These are phyloP conservation scores for Nothobranchius kuhntae DNA, from an alignment of 2,113 vertebrate species.

Conservation along the genomic window DNA sequence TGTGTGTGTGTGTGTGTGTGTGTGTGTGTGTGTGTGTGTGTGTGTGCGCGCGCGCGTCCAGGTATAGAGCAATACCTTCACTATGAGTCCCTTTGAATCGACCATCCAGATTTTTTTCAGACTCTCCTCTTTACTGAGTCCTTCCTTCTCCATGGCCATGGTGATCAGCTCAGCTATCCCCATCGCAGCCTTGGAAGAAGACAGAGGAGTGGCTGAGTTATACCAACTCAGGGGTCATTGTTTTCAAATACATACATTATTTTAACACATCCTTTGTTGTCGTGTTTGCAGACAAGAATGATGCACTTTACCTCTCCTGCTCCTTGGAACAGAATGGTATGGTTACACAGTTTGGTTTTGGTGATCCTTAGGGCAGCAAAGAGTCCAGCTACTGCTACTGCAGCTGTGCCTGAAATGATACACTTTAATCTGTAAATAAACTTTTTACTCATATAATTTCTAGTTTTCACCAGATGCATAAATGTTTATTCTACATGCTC, in stretches of 20 bases:
- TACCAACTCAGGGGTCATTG: too few species aligned
- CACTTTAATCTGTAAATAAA: neutral
- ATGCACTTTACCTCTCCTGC: slow-evolving; percentile 88
- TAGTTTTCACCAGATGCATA: too few species aligned
- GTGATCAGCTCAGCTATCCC: slow-evolving; percentile 93
- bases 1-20: too few species aligned
- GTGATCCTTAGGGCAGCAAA: slow-evolving; percentile 92
- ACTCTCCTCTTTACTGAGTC: slow-evolving; percentile 79
- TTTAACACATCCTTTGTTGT: neutral
- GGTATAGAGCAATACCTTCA: slow-evolving; percentile 83
- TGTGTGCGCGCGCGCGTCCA: neutral
- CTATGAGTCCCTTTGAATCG: slow-evolving; percentile 95
- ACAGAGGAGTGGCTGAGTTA: slow-evolving; percentile 1
- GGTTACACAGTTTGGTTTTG: slow-evolving; percentile 89
- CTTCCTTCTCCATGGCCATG: slow-evolving; percentile 97
- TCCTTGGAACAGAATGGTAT: slow-evolving; percentile 94
- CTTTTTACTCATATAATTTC: neutral
- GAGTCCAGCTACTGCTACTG: slow-evolving; percentile 94
- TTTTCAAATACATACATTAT: too few species aligned
- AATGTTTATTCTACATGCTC: too few species aligned
- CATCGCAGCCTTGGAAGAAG: slow-evolving; percentile 86
- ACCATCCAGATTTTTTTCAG: slow-evolving; percentile 96
- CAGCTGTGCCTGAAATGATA: slow-evolving; percentile 86
- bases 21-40: too few species aligned
- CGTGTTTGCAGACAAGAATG: neutral